Evolutionary conservation across 30 jellyfish, hydroid and myxozoan species (phyloP).

Genomic region (Hydra vulgaris): DNA sequence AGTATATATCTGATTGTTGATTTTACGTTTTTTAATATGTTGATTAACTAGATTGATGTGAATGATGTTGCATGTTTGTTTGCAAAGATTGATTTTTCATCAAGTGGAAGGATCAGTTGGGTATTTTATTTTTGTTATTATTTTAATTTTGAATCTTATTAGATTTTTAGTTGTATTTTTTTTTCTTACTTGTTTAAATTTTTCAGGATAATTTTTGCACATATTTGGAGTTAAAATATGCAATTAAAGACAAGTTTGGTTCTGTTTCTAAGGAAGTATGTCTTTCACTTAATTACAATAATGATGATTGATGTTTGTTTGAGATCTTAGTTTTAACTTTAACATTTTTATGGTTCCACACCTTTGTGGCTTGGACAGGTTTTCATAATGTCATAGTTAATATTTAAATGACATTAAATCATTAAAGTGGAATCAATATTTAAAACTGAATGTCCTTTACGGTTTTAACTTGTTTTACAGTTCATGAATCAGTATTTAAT

Average conservation of each 20-base stretch:
- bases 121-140: conserved; percentile 19
- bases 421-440: no score
- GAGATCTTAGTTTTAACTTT: no score
- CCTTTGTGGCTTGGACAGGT: no score
- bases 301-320: not conserved
- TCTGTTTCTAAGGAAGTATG: conserved; percentile 74
- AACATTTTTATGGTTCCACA: no score
- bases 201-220: conserved; percentile 82
- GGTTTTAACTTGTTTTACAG: no score
- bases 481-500: no score
- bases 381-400: no score
- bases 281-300: not conserved
- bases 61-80: conserved; percentile 68
- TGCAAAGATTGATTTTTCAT: conserved; percentile 75
- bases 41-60: conserved; percentile 15
- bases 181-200: no score
- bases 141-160: not conserved
- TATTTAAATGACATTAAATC: no score
- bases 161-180: not conserved
- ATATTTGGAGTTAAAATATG: conserved; percentile 82
- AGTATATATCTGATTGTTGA: no score
- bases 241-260: conserved; percentile 77
- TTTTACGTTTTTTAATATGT: not conserved
- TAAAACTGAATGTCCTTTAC: no score
- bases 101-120: conserved; percentile 87